Evolutionary conservation across 2,113 vertebrate genomes (phyloP).

Genomic region (Apus apus): DNA sequence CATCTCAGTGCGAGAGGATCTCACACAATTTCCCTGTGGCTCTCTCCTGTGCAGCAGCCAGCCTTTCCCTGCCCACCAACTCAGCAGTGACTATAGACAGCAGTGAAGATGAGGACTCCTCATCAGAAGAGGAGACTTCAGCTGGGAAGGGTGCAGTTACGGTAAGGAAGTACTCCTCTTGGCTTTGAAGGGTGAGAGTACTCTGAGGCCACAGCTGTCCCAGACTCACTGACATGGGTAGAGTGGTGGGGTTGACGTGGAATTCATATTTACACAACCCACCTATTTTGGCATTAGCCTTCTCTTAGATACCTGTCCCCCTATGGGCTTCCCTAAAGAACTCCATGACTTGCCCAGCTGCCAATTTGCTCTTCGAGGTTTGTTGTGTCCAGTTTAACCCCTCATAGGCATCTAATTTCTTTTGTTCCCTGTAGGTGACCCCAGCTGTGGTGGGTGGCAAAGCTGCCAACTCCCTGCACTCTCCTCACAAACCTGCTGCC

Average conservation of each 20-base stretch:
- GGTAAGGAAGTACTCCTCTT: slow-evolving; percentile 2
- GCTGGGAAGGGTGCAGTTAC: background rate
- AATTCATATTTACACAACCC: background rate
- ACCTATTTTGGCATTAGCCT: background rate
- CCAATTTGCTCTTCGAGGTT: background rate
- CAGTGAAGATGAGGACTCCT: slow-evolving; percentile 66
- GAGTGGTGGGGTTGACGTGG: background rate
- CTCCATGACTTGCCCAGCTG: background rate
- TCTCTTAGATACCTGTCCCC: background rate
- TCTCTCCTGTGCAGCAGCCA: slow-evolving; percentile 23
- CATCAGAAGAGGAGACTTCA: slow-evolving; percentile 41
- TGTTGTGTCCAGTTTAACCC: background rate
- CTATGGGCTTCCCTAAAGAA: background rate
- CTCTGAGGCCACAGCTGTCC: background rate
- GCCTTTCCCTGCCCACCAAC: background rate
- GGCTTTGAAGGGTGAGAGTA: background rate
- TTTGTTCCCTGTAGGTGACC: slow-evolving; percentile 54
- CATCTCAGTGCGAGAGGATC: rapidly evolving
- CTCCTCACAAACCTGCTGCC: background rate
- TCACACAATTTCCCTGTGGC: background rate
- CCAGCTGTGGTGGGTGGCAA: slow-evolving; percentile 19
- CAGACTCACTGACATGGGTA: background rate
- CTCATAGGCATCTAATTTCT: background rate
- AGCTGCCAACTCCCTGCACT: slow-evolving; percentile 50
- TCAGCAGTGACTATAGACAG: background rate